Base-by-base conservation (phyloP, 1,140 invertebrate genomes). In the Cydia fagiglandana region DNA sequence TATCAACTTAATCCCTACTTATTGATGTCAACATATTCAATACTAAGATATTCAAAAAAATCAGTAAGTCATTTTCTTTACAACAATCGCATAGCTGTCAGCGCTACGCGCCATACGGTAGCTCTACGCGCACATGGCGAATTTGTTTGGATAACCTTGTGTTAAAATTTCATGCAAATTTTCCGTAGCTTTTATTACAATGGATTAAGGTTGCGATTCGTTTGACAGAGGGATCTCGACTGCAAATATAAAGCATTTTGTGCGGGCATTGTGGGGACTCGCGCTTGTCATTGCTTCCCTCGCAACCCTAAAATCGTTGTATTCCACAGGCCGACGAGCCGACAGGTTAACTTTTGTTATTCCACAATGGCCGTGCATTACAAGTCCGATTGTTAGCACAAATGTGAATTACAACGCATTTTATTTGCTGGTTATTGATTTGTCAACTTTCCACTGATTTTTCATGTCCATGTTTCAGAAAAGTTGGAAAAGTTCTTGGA, bases 271-370 rank as follows among this genome's bases (percentile, higher is more conserved):
- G 84, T 86, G 82, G 85, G 86, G 86, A 86, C 78, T 83, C 75
- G 78, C 79, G 84, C 88, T 86, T 91, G 89, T 92, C 91, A 91
- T 88, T 90, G 88, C 85, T 87, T 89, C 86, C 85, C 86, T 87
- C 81, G 86, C 86, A 91, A 89, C 91, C 91, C 91, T 92, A 91
- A 91, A 89, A 88, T 88, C 87, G 84, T 84, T 90, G 83, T 82
- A 86, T 91, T 90, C 84, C 84, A 84, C 78, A 82, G 80, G 80
- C 85, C 85, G 86, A 86, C 84, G 84, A 85, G 81, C 80, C 83
- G 89, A 92, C 91, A 92, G 91, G 91, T 91, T 90, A 88, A 89
- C 91, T 91, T 92, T 92, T 92, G 90, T 91, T 87, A 84, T 89
- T 88, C 82, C 83, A 88, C 81, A 88, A 91, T 90, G 88, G 87